Base-by-base conservation (phyloP, 1,140 invertebrate species). In the Lerema accius region DNA sequence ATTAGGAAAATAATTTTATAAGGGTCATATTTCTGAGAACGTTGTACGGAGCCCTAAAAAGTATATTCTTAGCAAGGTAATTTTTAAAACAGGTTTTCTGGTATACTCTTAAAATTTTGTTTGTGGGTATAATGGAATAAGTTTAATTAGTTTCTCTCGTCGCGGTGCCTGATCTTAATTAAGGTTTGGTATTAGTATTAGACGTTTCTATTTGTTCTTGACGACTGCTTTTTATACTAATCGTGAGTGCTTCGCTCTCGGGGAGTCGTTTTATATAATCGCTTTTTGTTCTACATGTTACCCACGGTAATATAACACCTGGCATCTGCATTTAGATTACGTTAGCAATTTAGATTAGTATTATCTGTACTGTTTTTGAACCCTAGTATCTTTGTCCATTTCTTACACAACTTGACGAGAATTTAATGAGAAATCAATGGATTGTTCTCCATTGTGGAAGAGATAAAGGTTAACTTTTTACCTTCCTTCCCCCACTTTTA, bases 121-220 rank as follows among this genome's bases (percentile, higher is more conserved):
- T 67, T 62, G 53, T 58, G 53, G 58, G 68, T 78, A 80, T 87
- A 85, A 84, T 83, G 76, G 73, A 83, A 80, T 80, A 84, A 84
- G 76, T 87, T 87, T 84, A 87, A 87, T 85, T 84, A 83, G 81
- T 81, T 84, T 76, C 63, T 69, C 69, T 69, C 78, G 69, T 77
- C 63, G 68, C 76, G 69, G 73, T 76, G 65, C 68, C 71, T 78
- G 76, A 71, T 76, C 75, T 80, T 87, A 87, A 87, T 85, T 82
- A 87, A 80, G 78, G 72, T 80, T 83, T 76, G 76, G 76, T 77
- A 72, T 78, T 66, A 28, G 65, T 56, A 75, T 76, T 73, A 71
- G 71, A 78, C 62, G 67, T 65, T 66, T 46, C 67, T 78, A 69
- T 78, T 75, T 75, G 66, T 73, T 71, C 64, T 55, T 69, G 67